Percentiles rank a stretch among this genome's conserved stretches.
Conservation (phyloP, 2,113 vertebrate genomes). For the Casuarius casuarius region DNA sequence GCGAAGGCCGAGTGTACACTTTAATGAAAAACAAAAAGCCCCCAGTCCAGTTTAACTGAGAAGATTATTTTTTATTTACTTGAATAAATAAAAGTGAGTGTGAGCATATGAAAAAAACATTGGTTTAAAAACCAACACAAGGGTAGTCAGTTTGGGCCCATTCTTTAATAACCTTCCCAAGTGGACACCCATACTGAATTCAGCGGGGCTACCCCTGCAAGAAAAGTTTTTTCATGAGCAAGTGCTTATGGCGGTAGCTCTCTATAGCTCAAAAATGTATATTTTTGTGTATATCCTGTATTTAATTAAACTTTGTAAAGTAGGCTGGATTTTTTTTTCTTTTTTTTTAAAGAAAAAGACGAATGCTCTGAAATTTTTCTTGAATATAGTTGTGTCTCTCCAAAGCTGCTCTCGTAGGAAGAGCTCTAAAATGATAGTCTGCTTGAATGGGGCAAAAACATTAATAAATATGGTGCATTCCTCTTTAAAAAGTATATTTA, state of each 20-base stretch:
- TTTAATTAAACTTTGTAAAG: background rate
- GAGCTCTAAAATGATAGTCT: conserved; percentile 47
- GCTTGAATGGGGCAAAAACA: conserved; percentile 15
- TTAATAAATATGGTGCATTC: conserved; percentile 58
- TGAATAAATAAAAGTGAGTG: background rate
- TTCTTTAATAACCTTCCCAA: background rate
- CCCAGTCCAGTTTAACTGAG: background rate
- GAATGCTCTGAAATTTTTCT: background rate
- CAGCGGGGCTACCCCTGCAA: background rate
- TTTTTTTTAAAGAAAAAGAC: background rate
- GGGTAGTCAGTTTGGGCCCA: background rate
- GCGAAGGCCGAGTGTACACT: background rate
- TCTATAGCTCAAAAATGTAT: background rate
- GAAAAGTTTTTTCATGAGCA: background rate
- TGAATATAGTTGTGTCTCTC: background rate
- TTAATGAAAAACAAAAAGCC: background rate
- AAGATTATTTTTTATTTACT: background rate
- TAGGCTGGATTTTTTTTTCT: background rate
- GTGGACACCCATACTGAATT: background rate
- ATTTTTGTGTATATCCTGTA: background rate
- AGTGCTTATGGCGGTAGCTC: background rate
- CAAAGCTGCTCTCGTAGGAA: conserved; percentile 33
- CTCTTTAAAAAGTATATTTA: conserved; percentile 67
- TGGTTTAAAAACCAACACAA: background rate
- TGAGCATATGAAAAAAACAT: background rate